Evolutionary conservation across 2,113 vertebrate species (phyloP), one percentile per base, ranked within the genome.

Genomic region (Pelusios castaneus): DNA sequence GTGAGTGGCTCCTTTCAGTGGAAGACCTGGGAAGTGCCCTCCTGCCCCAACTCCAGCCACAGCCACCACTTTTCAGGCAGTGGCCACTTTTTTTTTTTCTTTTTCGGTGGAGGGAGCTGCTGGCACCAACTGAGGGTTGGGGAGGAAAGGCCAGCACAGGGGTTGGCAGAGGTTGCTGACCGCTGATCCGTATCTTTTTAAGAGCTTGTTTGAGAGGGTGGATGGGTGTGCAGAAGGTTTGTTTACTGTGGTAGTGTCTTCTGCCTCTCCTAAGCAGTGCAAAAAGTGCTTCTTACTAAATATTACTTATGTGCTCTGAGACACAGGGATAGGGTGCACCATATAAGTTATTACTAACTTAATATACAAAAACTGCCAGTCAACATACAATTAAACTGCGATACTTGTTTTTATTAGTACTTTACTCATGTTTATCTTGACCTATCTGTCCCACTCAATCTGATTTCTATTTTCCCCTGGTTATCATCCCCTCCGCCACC

Each of bases 311-410:
- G 79, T 86, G 88, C 1, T 38, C 90, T 31, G 84, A 96, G 89
- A 84, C 96, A 93, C 24, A 87, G 31, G 88, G 90, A 93, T 95
- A 96, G 92, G 91, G 82, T 89, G 81, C 49, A 88, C 79, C 95
- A 85, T 94, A 93, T 95, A 96, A 58, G 95, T 96, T 96, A 95
- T 94, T 91, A 89, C 12, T 80, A 80, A 58, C 9, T 95, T 89
- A 58, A 58, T 29, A 58, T 27, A 58, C 29, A 58, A 58, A 58
- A 58, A 58, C 24, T 27, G 27, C 56, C 29, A 58, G 11, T 58
- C 29, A 58, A 58, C 56, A 27, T 58, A 25, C 56, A 25, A 58
- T 52, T 52, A 52, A 58, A 27, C 56, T 58, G 56, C 10, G 56
- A 58, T 29, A 29, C 56, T 58, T 25, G 29, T 29, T 58, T 81